phyloP scores from a whole-genome alignment of 2,888 invertebrate species.

The Agrypnus murinus region DNA sequence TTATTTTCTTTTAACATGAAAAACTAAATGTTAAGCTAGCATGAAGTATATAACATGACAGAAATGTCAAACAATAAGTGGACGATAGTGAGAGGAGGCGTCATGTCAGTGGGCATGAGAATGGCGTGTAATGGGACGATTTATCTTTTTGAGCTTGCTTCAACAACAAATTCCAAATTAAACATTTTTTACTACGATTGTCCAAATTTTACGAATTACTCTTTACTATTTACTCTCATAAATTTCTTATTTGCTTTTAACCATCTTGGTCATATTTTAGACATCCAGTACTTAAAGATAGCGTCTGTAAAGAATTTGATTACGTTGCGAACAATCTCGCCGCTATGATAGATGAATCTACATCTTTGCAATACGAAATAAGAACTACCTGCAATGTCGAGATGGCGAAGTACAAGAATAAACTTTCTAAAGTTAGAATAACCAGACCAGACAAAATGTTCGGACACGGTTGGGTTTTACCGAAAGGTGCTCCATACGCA shows the following conservation, averaged over 20 bases:
- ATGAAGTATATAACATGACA: too few relatives aligned
- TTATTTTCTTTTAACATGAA: too few relatives aligned
- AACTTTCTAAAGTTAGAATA: constrained; percentile 9
- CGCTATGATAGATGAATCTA: constrained; percentile 46
- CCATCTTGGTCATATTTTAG: neutral
- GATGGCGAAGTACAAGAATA: neutral
- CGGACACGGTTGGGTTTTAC: constrained; percentile 29
- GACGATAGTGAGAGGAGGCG: too few relatives aligned
- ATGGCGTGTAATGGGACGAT: too few relatives aligned
- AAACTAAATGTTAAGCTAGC: too few relatives aligned
- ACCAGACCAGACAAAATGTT: constrained; percentile 1
- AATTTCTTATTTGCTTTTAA: neutral
- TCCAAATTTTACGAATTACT: too few relatives aligned
- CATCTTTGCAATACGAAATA: constrained; percentile 47
- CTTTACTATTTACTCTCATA: too few relatives aligned
- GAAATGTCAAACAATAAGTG: too few relatives aligned
- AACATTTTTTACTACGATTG: too few relatives aligned
- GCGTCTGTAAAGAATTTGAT: constrained; percentile 46
- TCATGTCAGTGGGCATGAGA: too few relatives aligned
- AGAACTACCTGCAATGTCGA: constrained; percentile 23
- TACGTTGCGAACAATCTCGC: constrained; percentile 32
- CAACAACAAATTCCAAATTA: too few relatives aligned
- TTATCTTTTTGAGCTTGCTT: too few relatives aligned
- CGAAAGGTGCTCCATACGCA: constrained; percentile 36
- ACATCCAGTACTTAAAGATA: constrained; percentile 4